phyloP scores from a whole-genome alignment of 2,113 vertebrate species.

The Anoplopoma fimbria region DNA sequence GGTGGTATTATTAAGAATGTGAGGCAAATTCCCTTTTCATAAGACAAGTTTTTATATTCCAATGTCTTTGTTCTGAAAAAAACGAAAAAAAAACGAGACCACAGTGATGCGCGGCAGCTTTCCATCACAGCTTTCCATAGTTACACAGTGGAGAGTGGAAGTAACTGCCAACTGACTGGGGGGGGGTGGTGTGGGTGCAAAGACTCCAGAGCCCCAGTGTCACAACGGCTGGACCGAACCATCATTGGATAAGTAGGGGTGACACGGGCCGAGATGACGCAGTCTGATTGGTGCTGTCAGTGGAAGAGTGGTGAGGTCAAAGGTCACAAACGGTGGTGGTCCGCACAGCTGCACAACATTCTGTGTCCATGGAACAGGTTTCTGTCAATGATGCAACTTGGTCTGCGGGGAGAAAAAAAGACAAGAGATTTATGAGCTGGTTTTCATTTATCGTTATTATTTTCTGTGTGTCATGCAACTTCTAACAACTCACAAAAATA shows the following conservation, averaged over 20 bases:
- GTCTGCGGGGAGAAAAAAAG: conserved; percentile 67
- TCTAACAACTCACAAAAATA: background rate
- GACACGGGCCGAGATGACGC: conserved; percentile 42
- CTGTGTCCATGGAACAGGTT: conserved; percentile 46
- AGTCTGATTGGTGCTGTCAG: conserved; percentile 56
- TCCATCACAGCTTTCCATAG: conserved; percentile 24
- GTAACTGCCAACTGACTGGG: conserved; percentile 28
- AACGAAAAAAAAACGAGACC: conserved; percentile 18
- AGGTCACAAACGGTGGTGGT: conserved; percentile 67
- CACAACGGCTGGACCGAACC: conserved; percentile 27
- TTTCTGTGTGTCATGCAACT: background rate
- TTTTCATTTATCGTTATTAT: background rate
- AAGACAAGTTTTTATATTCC: conserved; percentile 38
- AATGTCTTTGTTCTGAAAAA: conserved; percentile 38
- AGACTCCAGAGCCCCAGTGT: conserved; percentile 39
- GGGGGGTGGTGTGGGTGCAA: conserved; percentile 2
- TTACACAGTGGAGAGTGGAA: conserved; percentile 13
- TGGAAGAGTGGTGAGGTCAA: conserved; percentile 67
- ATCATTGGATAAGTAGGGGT: conserved; percentile 34
- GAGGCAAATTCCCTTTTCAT: conserved; percentile 68
- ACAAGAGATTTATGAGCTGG: background rate
- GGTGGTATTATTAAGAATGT: conserved; percentile 33
- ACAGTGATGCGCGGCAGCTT: conserved; percentile 25
- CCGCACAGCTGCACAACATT: conserved; percentile 67
- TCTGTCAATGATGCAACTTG: conserved; percentile 81